Conservation (phyloP, 2,113 vertebrate species). For the Circaetus cinerascens region DNA sequence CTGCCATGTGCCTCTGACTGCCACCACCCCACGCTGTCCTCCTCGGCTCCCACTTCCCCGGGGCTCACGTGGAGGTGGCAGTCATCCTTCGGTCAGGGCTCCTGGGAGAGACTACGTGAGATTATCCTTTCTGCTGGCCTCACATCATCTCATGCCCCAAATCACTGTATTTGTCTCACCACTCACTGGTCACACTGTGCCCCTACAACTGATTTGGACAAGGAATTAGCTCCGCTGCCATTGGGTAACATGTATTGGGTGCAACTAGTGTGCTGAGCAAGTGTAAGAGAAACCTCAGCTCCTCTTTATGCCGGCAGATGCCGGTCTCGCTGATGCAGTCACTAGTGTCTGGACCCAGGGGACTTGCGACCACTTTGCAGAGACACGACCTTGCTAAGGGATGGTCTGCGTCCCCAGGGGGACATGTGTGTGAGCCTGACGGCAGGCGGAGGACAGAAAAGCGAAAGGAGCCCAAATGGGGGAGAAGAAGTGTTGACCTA, state of each 20-base stretch:
- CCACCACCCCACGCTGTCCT: neutral
- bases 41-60: neutral
- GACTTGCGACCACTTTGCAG: neutral
- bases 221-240: neutral
- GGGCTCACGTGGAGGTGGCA: neutral
- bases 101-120: neutral
- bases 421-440: neutral
- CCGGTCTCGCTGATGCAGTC: neutral
- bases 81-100: neutral
- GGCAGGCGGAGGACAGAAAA: neutral
- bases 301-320: neutral
- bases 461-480: neutral
- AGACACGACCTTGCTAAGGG: neutral
- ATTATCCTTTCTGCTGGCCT: neutral
- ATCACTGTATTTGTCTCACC: neutral
- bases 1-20: neutral
- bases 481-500: neutral
- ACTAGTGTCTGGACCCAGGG: neutral
- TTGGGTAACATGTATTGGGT: neutral
- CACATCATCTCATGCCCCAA: neutral
- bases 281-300: neutral
- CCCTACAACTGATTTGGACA: neutral
- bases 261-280: neutral
- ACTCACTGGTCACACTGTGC: neutral
- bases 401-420: neutral